Base-by-base conservation (phyloP, 2,888 invertebrate species). In the Drosophila quinaria region DNA sequence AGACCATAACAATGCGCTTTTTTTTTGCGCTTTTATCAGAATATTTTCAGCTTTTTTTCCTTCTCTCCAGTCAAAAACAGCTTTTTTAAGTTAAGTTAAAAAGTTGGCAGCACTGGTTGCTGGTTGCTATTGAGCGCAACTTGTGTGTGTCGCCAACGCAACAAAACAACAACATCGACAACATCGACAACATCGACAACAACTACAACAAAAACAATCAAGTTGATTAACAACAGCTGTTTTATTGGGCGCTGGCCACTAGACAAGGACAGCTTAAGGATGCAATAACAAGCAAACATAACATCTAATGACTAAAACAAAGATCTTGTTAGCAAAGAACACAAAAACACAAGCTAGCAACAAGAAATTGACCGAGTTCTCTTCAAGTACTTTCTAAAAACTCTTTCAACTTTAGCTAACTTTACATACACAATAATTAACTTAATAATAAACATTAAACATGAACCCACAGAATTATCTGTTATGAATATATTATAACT, bases 71-170 rank as follows among this genome's bases (percentile, higher is more conserved):
- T n/a, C n/a, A n/a, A n/a, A n/a, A n/a, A n/a, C n/a, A n/a, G n/a
- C n/a, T n/a, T n/a, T n/a, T n/a, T n/a, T n/a, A n/a, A n/a, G n/a
- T n/a, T n/a, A n/a, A n/a, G n/a, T n/a, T n/a, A n/a, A n/a, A n/a
- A n/a, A n/a, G n/a, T n/a, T n/a, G n/a, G n/a, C n/a, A n/a, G n/a
- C n/a, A n/a, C n/a, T n/a, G n/a, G 68, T 55, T 62, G 55, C 65
- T 67, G 49, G 49, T 55, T 69, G 70, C 60, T 70, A 70, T 73
- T 73, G 62, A 76, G 69, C 75, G 52, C 49, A 68, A 69, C 69
- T 69, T 73, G 60, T 41, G 74, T 59, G 69, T 68, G 73, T 73
- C 76, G 76, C 76, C 76, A 77, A 76, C 70, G 76, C 76, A 72
- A 76, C 70, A 56, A 29, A 46, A 55, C 39, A 62, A 52, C 42